Evolutionary conservation across 1,140 invertebrate species (phyloP).

Genomic region (Ostrea denselamellosa): DNA sequence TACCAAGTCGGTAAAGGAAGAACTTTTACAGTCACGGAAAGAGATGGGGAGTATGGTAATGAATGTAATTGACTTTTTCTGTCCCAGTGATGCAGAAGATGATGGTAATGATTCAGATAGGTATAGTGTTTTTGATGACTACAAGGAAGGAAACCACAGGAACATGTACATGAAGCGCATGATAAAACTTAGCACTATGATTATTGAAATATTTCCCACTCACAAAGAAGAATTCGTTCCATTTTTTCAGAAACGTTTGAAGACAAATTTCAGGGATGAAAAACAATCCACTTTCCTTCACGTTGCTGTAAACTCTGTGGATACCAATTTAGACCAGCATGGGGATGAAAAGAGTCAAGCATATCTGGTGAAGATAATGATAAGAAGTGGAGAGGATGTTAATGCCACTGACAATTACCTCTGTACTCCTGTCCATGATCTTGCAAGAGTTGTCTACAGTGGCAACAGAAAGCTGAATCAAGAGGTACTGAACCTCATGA

Average conservation of each 20-base stretch:
- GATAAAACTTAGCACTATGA: background rate
- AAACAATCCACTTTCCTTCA: background rate
- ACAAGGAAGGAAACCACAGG: background rate
- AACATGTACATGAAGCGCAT: slow-evolving; percentile 3
- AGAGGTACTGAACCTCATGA: background rate
- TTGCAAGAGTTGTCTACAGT: background rate
- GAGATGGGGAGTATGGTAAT: background rate
- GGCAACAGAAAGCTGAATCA: background rate
- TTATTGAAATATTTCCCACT: background rate
- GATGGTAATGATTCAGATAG: background rate
- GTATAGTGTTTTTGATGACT: background rate
- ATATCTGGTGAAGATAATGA: background rate
- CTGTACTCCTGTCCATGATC: background rate
- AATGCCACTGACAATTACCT: slow-evolving; percentile 15
- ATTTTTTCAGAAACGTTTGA: background rate
- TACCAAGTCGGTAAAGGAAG: background rate
- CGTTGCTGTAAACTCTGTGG: background rate
- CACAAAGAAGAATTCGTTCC: background rate
- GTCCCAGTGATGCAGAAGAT: background rate
- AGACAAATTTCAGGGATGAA: background rate
- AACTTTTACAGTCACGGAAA: background rate
- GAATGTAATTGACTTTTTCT: background rate
- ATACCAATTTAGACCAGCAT: background rate
- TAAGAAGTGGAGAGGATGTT: background rate
- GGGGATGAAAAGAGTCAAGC: background rate